Percentiles rank a stretch among this genome's conserved stretches.
Evolutionary conservation across 2,888 invertebrate genomes (phyloP).

Genomic region (Hypsopygia costalis): DNA sequence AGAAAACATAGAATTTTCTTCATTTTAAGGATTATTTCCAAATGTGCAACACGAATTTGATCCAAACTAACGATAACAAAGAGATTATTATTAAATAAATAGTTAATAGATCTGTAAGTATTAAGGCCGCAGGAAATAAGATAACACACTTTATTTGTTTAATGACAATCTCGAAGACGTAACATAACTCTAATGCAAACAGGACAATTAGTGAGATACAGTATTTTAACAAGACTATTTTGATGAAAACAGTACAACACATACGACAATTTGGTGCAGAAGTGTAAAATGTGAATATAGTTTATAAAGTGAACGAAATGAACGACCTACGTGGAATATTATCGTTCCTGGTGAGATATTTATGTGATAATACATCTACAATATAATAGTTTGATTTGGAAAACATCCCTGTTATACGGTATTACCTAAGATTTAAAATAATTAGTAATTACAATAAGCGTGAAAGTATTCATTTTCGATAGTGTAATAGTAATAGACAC

Average conservation of each 20-base stretch:
- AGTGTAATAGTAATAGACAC: too few relatives aligned
- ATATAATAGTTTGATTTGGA: background rate
- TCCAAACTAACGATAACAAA: conserved; percentile 3
- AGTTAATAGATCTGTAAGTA: conserved; percentile 13
- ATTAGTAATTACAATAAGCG: too few relatives aligned
- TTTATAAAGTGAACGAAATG: conserved; percentile 27
- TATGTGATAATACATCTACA: conserved; percentile 1
- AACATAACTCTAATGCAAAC: conserved; percentile 51
- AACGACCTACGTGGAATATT: conserved; percentile 40
- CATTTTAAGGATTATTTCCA: too few relatives aligned
- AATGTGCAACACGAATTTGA: background rate
- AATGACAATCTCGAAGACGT: conserved; percentile 57
- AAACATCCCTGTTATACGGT: background rate
- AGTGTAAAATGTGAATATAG: conserved; percentile 29
- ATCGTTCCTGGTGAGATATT: conserved; percentile 44
- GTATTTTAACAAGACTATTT: conserved; percentile 48
- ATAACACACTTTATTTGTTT: conserved; percentile 62
- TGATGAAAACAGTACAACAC: conserved; percentile 46
- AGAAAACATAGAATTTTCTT: too few relatives aligned
- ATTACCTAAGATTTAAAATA: too few relatives aligned
- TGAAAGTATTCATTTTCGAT: too few relatives aligned
- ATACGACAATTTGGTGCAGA: conserved; percentile 43
- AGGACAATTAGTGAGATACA: conserved; percentile 47
- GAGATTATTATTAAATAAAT: background rate
- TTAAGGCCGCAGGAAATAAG: conserved; percentile 58